These are phyloP conservation scores for Alsophila aescularia DNA, from an alignment of 2,888 invertebrate genomes.

Conservation along the genomic window DNA sequence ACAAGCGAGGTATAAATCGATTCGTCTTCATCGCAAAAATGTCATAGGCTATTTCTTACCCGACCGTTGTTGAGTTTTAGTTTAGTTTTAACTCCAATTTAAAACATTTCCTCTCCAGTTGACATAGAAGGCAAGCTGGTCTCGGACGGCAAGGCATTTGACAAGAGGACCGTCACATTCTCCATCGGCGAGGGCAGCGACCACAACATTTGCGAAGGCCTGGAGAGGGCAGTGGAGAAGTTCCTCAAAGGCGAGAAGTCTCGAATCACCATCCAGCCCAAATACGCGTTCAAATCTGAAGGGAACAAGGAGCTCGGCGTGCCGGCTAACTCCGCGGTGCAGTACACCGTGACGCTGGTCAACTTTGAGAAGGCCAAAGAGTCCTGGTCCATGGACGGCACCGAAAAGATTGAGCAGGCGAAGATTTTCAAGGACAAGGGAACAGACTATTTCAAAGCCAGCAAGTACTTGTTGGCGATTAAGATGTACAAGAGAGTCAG, in stretches of 20 bases:
- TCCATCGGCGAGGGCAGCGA: conserved; percentile 93
- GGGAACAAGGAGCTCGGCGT: conserved; percentile 89
- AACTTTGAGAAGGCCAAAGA: conserved; percentile 93
- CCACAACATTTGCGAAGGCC: conserved; percentile 89
- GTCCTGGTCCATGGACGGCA: conserved; percentile 90
- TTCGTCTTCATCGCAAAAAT: no score
- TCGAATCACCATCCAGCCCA: conserved; percentile 88
- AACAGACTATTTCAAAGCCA: conserved; percentile 93
- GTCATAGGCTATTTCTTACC: no score
- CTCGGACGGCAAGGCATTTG: conserved; percentile 89
- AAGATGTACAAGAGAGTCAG: conserved; percentile 94
- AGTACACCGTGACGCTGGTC: conserved; percentile 92
- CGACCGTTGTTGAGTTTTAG: no score
- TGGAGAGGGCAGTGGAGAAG: conserved; percentile 92
- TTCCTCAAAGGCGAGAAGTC: conserved; percentile 93
- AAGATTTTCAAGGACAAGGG: conserved; percentile 95
- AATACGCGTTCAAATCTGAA: conserved; percentile 90
- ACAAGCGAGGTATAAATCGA: no score
- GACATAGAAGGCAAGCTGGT: conserved; percentile 84
- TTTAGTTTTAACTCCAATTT: no score
- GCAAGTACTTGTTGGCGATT: conserved; percentile 90
- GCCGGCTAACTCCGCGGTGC: conserved; percentile 90
- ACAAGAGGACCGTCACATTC: conserved; percentile 93
- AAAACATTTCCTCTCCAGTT: conserved; percentile 77
- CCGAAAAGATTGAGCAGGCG: conserved; percentile 92